A percentile compares a stretch with the other conserved stretches of the same genome.
phyloP scores from a whole-genome alignment of 2,888 invertebrate genomes.

The Scaptomyza parva region DNA sequence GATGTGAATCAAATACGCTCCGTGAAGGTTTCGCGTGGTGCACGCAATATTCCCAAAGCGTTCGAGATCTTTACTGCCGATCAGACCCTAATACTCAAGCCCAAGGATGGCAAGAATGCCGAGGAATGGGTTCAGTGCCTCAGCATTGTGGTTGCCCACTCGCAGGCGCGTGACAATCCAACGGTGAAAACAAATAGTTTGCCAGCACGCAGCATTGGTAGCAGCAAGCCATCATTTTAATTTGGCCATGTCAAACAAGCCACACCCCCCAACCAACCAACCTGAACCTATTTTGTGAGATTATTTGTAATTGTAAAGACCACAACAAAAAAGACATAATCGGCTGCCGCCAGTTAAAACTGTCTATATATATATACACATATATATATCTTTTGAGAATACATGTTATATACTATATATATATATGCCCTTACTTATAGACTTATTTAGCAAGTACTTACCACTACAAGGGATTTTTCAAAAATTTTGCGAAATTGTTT shows the following conservation, averaged over 20 bases:
- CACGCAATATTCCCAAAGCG: slow-evolving; percentile 96
- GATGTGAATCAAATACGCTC: slow-evolving; percentile 97
- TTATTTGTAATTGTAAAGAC: slow-evolving; percentile 78
- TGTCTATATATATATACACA: slow-evolving; percentile 43
- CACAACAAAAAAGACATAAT: slow-evolving; percentile 54
- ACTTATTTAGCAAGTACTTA: slow-evolving; percentile 65
- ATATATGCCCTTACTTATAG: slow-evolving; percentile 53
- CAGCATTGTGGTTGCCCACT: slow-evolving; percentile 95
- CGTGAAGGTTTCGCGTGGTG: slow-evolving; percentile 96
- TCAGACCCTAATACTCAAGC: slow-evolving; percentile 96
- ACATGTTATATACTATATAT: slow-evolving; percentile 34
- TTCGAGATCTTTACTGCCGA: slow-evolving; percentile 98
- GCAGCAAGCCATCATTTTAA: slow-evolving; percentile 83
- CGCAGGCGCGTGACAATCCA: slow-evolving; percentile 85
- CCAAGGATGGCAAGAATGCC: slow-evolving; percentile 96
- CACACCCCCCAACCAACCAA: slow-evolving; percentile 13
- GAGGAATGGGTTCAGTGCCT: slow-evolving; percentile 98
- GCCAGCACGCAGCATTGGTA: slow-evolving; percentile 84
- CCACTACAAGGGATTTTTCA: slow-evolving; percentile 74
- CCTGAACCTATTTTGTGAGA: slow-evolving; percentile 71
- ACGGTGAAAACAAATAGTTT: slow-evolving; percentile 85
- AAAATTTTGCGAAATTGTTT: slow-evolving; percentile 78
- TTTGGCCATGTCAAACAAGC: slow-evolving; percentile 37
- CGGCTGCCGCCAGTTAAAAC: slow-evolving; percentile 51
- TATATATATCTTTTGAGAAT: slow-evolving; percentile 29